Percentiles rank a stretch among this genome's conserved stretches.
Evolutionary conservation across 1,140 invertebrate genomes (phyloP).

Genomic region (Antheraea mylitta): DNA sequence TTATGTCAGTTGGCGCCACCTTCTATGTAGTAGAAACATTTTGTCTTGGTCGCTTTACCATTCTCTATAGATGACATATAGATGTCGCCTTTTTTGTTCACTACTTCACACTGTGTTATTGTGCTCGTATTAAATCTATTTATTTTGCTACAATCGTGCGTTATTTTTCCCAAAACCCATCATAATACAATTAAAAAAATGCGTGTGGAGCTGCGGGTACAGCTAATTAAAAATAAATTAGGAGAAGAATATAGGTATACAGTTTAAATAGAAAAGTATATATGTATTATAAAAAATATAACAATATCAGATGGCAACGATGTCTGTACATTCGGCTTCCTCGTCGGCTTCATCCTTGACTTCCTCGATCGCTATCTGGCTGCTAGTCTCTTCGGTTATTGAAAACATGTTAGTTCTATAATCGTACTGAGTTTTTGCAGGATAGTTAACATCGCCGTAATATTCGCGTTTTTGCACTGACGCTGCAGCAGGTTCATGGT

Average conservation of each 20-base stretch:
- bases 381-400: slow-evolving; percentile 54
- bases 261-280: background rate
- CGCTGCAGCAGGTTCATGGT: background rate
- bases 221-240: background rate
- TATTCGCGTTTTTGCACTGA: slow-evolving; percentile 8
- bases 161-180: no score
- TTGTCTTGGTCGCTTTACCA: no score
- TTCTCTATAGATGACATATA: no score
- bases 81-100: no score
- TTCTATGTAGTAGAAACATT: no score
- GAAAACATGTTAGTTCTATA: slow-evolving; percentile 8
- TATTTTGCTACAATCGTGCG: no score
- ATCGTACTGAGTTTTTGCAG: slow-evolving; percentile 8
- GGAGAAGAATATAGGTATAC: background rate
- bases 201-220: no score
- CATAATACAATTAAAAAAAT: no score
- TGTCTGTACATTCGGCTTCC: slow-evolving; percentile 31
- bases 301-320: slow-evolving; percentile 26
- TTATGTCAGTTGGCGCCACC: no score
- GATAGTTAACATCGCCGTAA: slow-evolving; percentile 19
- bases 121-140: no score
- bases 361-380: slow-evolving; percentile 57
- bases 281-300: background rate
- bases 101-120: no score
- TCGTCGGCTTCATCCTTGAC: slow-evolving; percentile 34